Percentiles rank a stretch among this genome's conserved stretches.
Evolutionary conservation across 2,113 vertebrate genomes (phyloP).

Genomic region (Antechinus flavipes): DNA sequence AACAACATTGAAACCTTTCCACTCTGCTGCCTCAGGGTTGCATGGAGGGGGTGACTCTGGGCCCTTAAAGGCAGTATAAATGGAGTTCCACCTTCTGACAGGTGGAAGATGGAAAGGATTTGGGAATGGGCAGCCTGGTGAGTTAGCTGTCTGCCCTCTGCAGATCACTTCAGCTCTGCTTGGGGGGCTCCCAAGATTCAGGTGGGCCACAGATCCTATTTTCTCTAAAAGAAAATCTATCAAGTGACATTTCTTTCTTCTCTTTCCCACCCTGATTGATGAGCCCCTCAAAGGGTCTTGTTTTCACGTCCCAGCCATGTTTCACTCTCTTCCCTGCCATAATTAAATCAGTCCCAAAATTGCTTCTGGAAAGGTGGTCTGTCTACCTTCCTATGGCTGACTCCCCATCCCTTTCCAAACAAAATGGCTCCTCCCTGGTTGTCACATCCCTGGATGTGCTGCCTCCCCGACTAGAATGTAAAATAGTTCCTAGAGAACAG

Average conservation of each 20-base stretch:
- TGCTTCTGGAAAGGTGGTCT: too few relatives aligned
- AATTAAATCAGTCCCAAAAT: too few relatives aligned
- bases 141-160: not conserved
- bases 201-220: not conserved
- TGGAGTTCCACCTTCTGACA: not conserved
- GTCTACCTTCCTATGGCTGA: too few relatives aligned
- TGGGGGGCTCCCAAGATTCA: not conserved
- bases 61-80: not conserved
- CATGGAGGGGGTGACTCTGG: not conserved
- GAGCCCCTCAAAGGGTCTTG: not conserved
- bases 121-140: not conserved
- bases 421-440: too few relatives aligned
- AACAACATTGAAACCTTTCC: not conserved
- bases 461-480: too few relatives aligned
- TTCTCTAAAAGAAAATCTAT: not conserved
- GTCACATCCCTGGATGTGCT: too few relatives aligned
- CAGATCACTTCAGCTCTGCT: not conserved
- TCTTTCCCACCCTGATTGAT: not conserved
- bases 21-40: not conserved
- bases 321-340: not conserved
- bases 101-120: not conserved
- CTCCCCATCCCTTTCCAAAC: too few relatives aligned
- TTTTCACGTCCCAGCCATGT: not conserved
- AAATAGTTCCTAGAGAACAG: too few relatives aligned
- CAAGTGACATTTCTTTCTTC: not conserved